Base-by-base conservation (phyloP, 92 coral and sea anemone species). In the Zoanthus sansibaricus region DNA sequence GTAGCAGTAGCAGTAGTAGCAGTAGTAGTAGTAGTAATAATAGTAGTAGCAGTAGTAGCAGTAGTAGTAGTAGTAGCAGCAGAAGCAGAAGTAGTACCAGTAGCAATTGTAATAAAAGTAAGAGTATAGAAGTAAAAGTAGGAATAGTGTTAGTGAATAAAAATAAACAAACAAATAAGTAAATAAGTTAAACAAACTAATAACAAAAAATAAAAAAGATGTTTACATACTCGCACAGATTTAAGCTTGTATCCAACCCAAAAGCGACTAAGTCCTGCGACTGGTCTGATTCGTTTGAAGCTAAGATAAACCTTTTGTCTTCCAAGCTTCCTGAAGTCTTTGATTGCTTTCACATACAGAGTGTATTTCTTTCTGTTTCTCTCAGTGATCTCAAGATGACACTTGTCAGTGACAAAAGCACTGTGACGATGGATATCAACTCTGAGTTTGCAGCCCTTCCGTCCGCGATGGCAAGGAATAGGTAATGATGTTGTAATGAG, bases 181-280 rank as follows among this genome's bases (percentile, higher is more conserved):
- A 37, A 20, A 16, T 1, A 6, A 1, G 8, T 9, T 30, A 66
- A 21, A 25, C 10, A 15, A 1, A 62, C 7, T 62, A 13, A 15
- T 1, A 9, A 54, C 9, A 58, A 12, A 9, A 10, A 20, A 1
- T 9, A 25, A 6, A 25, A 30, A 15, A 10, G 31, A 32, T 30
- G 15, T 10, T 33, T 15, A 33, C 70, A 30, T 72, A 89, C 98
- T 95, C 82, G 69, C 10, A 94, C 88, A 9, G 93, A 46, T 11
- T 91, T 94, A 4, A 88, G 89, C 76, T 82, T 73, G 46, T 94
- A 94, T 9, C 95, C 94, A 62, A 80, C 80, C 98, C 98, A 94
- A 82, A 94, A 94, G 30, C 93, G 86, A 68, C 95, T 92, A 7
- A 92, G 84, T 16, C 95, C 95, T 33, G 98, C 95, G 5, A 87